These are phyloP conservation scores for Epizoanthus ramosus DNA, from an alignment of 92 coral and sea anemone genomes.

Conservation along the genomic window DNA sequence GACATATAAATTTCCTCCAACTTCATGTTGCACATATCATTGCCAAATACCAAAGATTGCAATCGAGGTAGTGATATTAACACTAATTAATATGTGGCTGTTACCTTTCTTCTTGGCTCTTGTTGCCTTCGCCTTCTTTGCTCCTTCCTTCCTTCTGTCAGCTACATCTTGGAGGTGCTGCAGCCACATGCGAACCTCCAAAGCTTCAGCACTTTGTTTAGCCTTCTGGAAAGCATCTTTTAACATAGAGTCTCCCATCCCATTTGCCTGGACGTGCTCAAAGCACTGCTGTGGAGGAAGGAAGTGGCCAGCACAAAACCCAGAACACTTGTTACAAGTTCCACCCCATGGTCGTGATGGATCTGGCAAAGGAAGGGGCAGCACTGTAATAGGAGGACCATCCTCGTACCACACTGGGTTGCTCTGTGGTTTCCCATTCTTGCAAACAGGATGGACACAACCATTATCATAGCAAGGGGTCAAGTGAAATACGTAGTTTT, in stretches of 20 bases:
- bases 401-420: conserved; percentile 27
- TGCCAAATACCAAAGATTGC: not conserved
- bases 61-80: not conserved
- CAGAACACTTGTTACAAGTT: conserved; percentile 39
- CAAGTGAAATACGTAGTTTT: conserved; percentile 35
- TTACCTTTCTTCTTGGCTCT: conserved; percentile 56
- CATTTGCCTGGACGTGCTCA: conserved; percentile 39
- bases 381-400: conserved; percentile 26
- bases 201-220: conserved; percentile 25
- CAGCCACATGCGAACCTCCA: conserved; percentile 56
- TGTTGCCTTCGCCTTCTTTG: conserved; percentile 51
- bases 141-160: conserved; percentile 57
- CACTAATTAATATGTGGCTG: not conserved
- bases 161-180: conserved; percentile 46
- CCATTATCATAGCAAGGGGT: conserved; percentile 5
- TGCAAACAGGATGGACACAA: conserved; percentile 47
- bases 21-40: not conserved
- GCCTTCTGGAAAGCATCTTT: conserved; percentile 45
- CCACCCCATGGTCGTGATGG: conserved; percentile 61
- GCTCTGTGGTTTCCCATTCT: conserved; percentile 29
- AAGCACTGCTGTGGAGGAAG: conserved; percentile 50
- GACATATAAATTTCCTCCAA: conserved; percentile 13
- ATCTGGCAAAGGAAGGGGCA: conserved; percentile 51
- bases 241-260: conserved; percentile 35
- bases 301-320: conserved; percentile 57